Conservation (phyloP, 2,888 invertebrate genomes). For the Tipula unca region DNA sequence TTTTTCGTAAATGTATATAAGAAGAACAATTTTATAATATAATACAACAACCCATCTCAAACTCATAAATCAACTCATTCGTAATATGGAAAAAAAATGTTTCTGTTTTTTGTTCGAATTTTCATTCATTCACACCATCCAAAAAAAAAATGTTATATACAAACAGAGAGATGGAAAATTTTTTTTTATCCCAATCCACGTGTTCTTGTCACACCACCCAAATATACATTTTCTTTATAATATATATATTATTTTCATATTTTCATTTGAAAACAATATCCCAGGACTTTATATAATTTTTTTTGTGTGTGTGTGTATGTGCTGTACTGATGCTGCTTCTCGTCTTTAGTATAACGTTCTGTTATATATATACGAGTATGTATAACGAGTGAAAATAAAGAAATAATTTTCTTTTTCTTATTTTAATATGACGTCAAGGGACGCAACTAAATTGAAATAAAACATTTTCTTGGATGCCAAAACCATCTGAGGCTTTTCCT, state of each 20-base stretch:
- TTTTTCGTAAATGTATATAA: not conserved
- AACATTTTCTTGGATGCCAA: slow-evolving; percentile 19
- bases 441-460: slow-evolving; percentile 21
- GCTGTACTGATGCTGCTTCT: not conserved
- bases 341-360: not conserved
- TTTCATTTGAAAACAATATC: slow-evolving; percentile 17
- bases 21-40: slow-evolving; percentile 10
- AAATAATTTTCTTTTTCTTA: not conserved
- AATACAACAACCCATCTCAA: slow-evolving; percentile 17
- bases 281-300: slow-evolving; percentile 15
- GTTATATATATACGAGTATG: too few relatives aligned
- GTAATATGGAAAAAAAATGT: slow-evolving; percentile 9
- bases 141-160: not conserved
- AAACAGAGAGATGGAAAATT: too few relatives aligned
- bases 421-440: slow-evolving; percentile 20
- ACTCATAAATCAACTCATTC: slow-evolving; percentile 19
- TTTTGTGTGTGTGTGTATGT: not conserved
- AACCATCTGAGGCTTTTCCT: slow-evolving; percentile 17
- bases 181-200: not conserved
- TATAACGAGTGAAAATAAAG: not conserved
- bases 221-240: not conserved
- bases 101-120: slow-evolving; percentile 19
- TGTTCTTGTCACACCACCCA: slow-evolving; percentile 18
- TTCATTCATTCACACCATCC: slow-evolving; percentile 9
- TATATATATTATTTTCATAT: slow-evolving; percentile 16